Evolutionary conservation across 2,888 invertebrate genomes (phyloP), one percentile per base, ranked within the genome.

Genomic region (Cylindroiulus punctatus): DNA sequence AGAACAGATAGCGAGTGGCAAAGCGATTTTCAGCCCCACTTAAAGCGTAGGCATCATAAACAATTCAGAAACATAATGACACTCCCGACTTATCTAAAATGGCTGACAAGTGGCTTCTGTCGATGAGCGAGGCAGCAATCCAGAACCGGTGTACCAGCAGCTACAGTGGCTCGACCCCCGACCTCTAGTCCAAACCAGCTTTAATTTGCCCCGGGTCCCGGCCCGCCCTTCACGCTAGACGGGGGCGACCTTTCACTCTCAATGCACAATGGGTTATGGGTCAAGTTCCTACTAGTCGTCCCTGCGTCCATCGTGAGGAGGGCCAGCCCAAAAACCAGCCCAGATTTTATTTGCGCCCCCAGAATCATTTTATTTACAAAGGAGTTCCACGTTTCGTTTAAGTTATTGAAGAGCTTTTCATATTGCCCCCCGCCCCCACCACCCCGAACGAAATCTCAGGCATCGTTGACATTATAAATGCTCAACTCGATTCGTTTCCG

Each of bases 261-360:
- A 85, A 85, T 85, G 85, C 85, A 85, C 81, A 85, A 42, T 85
- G 42, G 81, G 81, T 85, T 76, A 81, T 44, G 85, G 85, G 85
- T 85, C 76, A 85, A 85, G 85, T 85, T 85, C 85, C 85, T 85
- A 85, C 10, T 36, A 65, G 85, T 84, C 84, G 47, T 26, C 47
- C 17, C 14, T 4, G 22, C 81, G 81, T 87, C 85, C 83, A 83
- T 36, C 76, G 76, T 17, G 76, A 17, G 26, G 76, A 17, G 52
- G 30, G 30, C 30, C 76, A 76, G 14, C 30, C 17, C n/a, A n/a
- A n/a, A n/a, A n/a, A n/a, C n/a, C n/a, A n/a, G n/a, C n/a, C n/a
- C n/a, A n/a, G n/a, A n/a, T n/a, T n/a, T n/a, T n/a, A n/a, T n/a
- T n/a, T n/a, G n/a, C n/a, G n/a, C n/a, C 76, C 30, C 76, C 30